Evolutionary conservation across 2,888 invertebrate genomes (phyloP).

Genomic region (Diaprepes abbreviatus): DNA sequence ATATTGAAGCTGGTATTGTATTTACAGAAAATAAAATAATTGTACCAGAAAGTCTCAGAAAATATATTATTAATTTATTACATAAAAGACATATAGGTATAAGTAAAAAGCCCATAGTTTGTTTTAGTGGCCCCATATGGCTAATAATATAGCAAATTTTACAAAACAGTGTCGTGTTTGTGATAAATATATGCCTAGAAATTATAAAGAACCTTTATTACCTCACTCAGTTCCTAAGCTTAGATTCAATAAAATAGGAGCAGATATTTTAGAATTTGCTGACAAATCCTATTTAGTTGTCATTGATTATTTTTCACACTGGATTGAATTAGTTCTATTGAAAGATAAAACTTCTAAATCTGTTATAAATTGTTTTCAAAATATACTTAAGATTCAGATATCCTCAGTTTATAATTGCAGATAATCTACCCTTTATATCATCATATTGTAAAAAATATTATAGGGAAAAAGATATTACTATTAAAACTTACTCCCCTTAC

Average conservation of each 20-base stretch:
- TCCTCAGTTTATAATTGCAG: too few relatives aligned
- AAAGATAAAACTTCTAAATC: too few relatives aligned
- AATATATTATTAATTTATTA: not conserved
- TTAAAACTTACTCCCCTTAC: too few relatives aligned
- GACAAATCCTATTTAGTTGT: slow-evolving; percentile 40
- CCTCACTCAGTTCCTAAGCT: not conserved
- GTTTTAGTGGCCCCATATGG: not conserved
- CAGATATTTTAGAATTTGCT: slow-evolving; percentile 41
- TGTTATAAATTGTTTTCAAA: too few relatives aligned
- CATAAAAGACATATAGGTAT: not conserved
- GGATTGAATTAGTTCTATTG: slow-evolving; percentile 44
- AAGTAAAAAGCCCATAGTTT: not conserved
- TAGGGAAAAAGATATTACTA: too few relatives aligned
- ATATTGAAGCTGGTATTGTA: not conserved
- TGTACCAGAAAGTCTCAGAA: not conserved
- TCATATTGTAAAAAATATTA: too few relatives aligned
- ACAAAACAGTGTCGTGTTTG: slow-evolving; percentile 9
- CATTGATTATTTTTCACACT: slow-evolving; percentile 48
- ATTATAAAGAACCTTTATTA: not conserved
- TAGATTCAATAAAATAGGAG: slow-evolving; percentile 22
- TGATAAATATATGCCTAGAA: not conserved
- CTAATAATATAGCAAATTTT: not conserved
- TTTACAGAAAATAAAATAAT: not conserved
- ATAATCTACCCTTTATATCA: too few relatives aligned
- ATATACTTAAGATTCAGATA: too few relatives aligned